These are phyloP conservation scores for Pseudopodoces humilis DNA, from an alignment of 2,113 vertebrate species.

Conservation along the genomic window DNA sequence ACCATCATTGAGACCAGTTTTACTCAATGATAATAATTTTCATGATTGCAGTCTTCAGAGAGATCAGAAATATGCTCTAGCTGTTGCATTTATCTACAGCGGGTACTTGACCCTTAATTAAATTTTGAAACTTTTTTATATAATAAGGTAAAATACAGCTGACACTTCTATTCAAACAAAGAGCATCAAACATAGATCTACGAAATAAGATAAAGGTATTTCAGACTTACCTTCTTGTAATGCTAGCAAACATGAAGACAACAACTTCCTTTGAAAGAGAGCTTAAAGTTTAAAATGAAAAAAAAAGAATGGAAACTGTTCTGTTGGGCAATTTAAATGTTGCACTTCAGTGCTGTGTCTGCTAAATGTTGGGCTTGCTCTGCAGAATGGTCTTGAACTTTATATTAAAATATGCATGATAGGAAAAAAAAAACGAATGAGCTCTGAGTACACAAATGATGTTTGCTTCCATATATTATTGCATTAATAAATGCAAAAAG, in stretches of 20 bases:
- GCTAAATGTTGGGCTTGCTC: constrained; percentile 43
- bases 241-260: constrained; percentile 67
- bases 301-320: background rate
- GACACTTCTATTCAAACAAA: constrained; percentile 81
- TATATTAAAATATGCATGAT: constrained; percentile 50
- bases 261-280: constrained; percentile 59
- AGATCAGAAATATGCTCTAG: constrained; percentile 83
- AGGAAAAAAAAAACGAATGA: background rate
- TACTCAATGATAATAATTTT: constrained; percentile 91
- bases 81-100: constrained; percentile 84
- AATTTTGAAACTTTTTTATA: constrained; percentile 88
- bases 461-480: constrained; percentile 1
- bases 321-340: constrained; percentile 42
- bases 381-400: constrained; percentile 56
- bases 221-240: constrained; percentile 74
- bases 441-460: background rate
- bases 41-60: constrained; percentile 91
- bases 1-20: constrained; percentile 83
- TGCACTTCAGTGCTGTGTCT: background rate
- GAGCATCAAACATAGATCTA: constrained; percentile 71
- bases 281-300: constrained; percentile 52
- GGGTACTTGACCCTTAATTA: constrained; percentile 89
- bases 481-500: background rate
- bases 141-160: constrained; percentile 88
- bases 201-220: constrained; percentile 80